Conservation (phyloP, 2,113 vertebrate genomes). For the Sebastes fasciatus region DNA sequence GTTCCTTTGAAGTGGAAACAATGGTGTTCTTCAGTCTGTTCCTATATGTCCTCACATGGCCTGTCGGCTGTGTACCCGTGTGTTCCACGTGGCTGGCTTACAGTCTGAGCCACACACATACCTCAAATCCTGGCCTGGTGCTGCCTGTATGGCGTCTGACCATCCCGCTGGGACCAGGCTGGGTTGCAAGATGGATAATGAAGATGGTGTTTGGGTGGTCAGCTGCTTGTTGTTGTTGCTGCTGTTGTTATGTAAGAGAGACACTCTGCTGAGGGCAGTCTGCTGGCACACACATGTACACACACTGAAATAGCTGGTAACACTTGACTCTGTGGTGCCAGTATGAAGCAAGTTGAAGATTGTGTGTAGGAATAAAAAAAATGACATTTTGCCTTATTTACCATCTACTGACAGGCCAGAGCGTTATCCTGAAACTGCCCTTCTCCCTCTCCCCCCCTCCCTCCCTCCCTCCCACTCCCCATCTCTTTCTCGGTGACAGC, state of each 20-base stretch:
- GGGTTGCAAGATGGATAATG: constrained; percentile 30
- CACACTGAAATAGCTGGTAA: constrained; percentile 9
- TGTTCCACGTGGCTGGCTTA: background rate
- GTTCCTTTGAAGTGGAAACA: constrained; percentile 1
- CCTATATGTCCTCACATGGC: constrained; percentile 17
- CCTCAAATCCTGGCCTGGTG: constrained; percentile 10
- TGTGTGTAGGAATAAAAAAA: background rate
- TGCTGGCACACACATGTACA: constrained; percentile 2
- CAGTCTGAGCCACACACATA: constrained; percentile 13
- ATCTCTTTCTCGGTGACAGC: constrained; percentile 41
- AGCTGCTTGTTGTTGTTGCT: constrained; percentile 62
- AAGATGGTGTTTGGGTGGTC: constrained; percentile 58
- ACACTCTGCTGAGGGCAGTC: constrained; percentile 30
- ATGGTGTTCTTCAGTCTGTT: constrained; percentile 17
- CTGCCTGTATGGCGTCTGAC: constrained; percentile 24
- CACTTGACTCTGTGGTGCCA: background rate
- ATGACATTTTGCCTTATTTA: constrained; percentile 42
- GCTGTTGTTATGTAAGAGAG: constrained; percentile 64
- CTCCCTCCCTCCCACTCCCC: constrained; percentile 26
- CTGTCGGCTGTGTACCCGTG: background rate
- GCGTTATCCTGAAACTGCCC: constrained; percentile 27
- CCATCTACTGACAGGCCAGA: constrained; percentile 13
- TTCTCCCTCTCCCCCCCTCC: constrained; percentile 10
- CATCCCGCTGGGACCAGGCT: constrained; percentile 33
- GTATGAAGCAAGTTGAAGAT: background rate